These are phyloP conservation scores for Glaucomys volans DNA, from an alignment of 2,113 vertebrate genomes.

Conservation along the genomic window DNA sequence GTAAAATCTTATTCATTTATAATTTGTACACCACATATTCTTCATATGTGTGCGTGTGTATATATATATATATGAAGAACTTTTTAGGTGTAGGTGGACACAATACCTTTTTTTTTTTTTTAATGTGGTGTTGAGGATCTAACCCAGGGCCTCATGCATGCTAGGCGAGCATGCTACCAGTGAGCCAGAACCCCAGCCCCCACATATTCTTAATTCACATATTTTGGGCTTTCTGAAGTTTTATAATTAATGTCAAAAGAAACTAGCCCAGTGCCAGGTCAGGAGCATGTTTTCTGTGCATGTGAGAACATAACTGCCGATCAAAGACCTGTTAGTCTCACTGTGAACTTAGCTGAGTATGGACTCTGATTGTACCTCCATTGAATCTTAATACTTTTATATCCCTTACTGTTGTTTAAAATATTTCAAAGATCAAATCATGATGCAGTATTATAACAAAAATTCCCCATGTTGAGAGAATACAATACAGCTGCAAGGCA, in stretches of 20 bases:
- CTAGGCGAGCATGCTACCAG: no score
- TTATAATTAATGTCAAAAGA: slow-evolving; percentile 24
- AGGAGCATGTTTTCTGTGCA: neutral
- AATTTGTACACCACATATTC: neutral
- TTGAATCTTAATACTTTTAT: neutral
- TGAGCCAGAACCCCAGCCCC: no score
- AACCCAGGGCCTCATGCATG: no score
- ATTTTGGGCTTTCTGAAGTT: slow-evolving; percentile 38
- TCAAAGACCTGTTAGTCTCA: neutral
- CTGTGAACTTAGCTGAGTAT: neutral
- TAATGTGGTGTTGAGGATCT: no score
- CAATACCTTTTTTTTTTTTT: no score
- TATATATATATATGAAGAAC: no score
- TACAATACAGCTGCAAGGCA: neutral
- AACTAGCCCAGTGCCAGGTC: neutral
- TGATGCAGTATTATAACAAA: neutral
- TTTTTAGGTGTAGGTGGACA: no score
- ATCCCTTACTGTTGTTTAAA: neutral
- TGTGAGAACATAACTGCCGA: neutral
- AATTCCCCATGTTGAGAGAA: neutral
- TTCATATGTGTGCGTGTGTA: no score
- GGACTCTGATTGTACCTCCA: neutral
- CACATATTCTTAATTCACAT: neutral
- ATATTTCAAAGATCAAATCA: slow-evolving; percentile 38
- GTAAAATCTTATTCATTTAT: neutral